A percentile compares a stretch with the other conserved stretches of the same genome.
Conservation (phyloP, 64 coral and sea anemone genomes). For the Trachythela sp. region DNA sequence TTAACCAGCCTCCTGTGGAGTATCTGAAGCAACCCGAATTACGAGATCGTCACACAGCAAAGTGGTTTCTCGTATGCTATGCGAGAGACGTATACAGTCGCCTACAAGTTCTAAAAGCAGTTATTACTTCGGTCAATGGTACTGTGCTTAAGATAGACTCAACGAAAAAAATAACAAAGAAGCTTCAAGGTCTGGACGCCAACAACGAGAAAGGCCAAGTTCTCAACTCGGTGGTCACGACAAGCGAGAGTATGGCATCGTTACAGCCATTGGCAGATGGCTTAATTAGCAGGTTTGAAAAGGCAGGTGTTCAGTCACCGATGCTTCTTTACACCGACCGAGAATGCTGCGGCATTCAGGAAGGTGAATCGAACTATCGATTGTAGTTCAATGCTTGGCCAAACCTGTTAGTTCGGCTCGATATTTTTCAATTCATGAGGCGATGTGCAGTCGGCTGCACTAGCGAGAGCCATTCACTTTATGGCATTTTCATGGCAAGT, state of each 20-base stretch:
- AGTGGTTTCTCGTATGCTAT: neutral
- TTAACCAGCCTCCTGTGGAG: neutral
- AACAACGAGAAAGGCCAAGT: neutral
- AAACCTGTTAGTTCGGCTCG: neutral
- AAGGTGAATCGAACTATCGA: neutral
- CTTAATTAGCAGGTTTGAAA: neutral
- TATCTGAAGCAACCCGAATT: neutral
- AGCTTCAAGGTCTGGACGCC: constrained; percentile 27
- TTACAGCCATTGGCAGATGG: neutral
- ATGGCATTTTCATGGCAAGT: neutral
- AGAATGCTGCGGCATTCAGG: neutral
- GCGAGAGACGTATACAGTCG: neutral
- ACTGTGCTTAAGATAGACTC: constrained; percentile 47
- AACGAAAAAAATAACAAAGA: constrained; percentile 54
- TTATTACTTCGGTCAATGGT: neutral
- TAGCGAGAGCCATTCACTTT: neutral
- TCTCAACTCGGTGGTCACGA: neutral
- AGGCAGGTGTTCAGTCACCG: neutral
- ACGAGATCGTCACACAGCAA: neutral
- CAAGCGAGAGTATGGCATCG: neutral
- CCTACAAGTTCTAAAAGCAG: neutral
- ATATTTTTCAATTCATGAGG: constrained; percentile 7
- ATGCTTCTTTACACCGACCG: neutral
- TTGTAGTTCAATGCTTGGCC: neutral
- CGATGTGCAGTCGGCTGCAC: neutral